phyloP scores from a whole-genome alignment of 2,888 invertebrate species.

The Nasonovia ribisnigri region DNA sequence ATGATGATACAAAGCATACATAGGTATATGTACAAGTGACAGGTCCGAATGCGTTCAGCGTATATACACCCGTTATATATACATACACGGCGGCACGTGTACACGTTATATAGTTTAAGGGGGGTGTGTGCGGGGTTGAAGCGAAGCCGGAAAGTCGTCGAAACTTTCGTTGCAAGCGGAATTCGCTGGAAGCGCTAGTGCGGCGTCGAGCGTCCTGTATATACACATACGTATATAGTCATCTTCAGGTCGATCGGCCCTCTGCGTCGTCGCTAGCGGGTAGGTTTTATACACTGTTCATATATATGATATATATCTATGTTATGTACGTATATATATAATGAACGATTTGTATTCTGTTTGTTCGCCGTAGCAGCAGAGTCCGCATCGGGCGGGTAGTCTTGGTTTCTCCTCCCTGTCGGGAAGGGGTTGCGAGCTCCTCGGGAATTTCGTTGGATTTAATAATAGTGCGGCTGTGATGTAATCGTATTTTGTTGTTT shows the following conservation, averaged over 20 bases:
- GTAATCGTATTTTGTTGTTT: conserved; percentile 31
- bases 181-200: conserved; percentile 52
- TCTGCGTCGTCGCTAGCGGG: not conserved
- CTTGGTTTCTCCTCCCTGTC: conserved; percentile 60
- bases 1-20: not conserved
- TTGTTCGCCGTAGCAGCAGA: not conserved
- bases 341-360: not conserved
- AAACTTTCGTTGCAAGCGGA: conserved; percentile 14
- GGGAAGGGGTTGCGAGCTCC: conserved; percentile 61
- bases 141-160: not conserved
- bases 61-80: too few species aligned
- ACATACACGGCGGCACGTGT: not conserved
- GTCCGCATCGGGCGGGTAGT: conserved; percentile 17
- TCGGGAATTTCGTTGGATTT: not conserved
- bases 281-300: not conserved
- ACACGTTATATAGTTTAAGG: not conserved
- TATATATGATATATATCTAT: too few species aligned
- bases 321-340: not conserved
- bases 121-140: not conserved
- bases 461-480: conserved; percentile 11
- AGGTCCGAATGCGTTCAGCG: not conserved
- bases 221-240: not conserved
- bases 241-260: conserved; percentile 49
- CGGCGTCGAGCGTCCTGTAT: conserved; percentile 6
- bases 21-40: too few species aligned